phyloP scores from a whole-genome alignment of 2,888 invertebrate species.

The Dione vanillae region DNA sequence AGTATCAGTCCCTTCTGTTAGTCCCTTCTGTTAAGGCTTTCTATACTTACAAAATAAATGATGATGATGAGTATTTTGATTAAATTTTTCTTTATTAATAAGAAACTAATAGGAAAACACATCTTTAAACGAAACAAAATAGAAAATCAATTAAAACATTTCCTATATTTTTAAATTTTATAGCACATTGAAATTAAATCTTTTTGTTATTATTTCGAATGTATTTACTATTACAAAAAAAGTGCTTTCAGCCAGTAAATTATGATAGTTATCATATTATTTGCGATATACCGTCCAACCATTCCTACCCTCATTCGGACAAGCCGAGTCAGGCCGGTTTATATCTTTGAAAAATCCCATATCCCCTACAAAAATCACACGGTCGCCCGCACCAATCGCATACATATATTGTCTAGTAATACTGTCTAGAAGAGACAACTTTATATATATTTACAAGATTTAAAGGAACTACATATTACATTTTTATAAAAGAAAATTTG shows the following conservation, averaged over 20 bases:
- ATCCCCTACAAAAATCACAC: constrained; percentile 79
- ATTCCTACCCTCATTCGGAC: constrained; percentile 69
- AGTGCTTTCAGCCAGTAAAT: background rate
- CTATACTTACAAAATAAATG: background rate
- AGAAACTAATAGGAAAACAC: no score
- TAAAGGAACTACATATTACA: no score
- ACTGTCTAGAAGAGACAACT: constrained; percentile 10
- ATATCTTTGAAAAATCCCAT: constrained; percentile 76
- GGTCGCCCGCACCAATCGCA: constrained; percentile 74
- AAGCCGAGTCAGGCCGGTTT: constrained; percentile 64
- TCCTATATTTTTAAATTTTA: no score
- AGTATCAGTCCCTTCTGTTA: no score
- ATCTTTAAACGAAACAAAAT: no score
- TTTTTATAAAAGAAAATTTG: background rate
- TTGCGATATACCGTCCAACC: constrained; percentile 34
- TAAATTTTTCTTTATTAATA: no score
- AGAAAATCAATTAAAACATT: no score
- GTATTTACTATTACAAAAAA: background rate
- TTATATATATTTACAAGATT: background rate
- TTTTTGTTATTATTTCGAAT: no score
- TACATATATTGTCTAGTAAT: constrained; percentile 49
- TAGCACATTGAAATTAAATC: no score
- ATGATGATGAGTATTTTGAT: no score
- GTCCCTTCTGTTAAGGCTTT: background rate
- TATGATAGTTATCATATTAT: constrained; percentile 11